Conservation (phyloP, 37 sponge, comb jelly and placozoan species). For the Bolinopsis microptera region DNA sequence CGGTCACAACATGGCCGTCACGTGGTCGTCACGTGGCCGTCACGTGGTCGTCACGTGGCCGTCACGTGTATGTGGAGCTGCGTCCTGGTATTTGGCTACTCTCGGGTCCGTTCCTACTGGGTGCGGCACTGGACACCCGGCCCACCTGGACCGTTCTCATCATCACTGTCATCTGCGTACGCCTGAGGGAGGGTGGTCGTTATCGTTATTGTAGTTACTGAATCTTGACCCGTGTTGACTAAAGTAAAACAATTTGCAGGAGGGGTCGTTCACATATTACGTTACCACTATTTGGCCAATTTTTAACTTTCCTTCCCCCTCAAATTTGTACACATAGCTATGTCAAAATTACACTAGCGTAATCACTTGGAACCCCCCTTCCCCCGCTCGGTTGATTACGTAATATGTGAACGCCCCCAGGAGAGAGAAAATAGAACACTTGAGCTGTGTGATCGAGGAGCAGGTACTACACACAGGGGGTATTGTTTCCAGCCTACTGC, state of each 20-base stretch:
- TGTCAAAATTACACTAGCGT: too few species aligned
- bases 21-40: not conserved
- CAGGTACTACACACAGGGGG: not conserved
- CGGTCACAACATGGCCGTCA: not conserved
- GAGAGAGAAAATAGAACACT: not conserved
- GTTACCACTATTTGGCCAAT: too few species aligned
- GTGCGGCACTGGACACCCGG: slow-evolving; percentile 7
- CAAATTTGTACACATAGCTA: too few species aligned
- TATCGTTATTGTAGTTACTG: too few species aligned
- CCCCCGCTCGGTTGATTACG: too few species aligned
- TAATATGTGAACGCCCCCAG: too few species aligned
- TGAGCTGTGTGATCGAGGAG: not conserved
- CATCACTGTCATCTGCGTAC: slow-evolving; percentile 41
- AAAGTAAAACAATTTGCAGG: not conserved
- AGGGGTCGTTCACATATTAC: too few species aligned
- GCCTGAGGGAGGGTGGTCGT: too few species aligned
- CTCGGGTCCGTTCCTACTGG: not conserved
- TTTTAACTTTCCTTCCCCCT: too few species aligned
- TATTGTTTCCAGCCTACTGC: not conserved
- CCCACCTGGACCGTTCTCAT: not conserved
- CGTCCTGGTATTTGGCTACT: not conserved
- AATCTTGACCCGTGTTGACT: not conserved
- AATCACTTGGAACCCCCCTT: too few species aligned
- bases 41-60: not conserved
- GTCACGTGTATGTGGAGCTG: not conserved